Evolutionary conservation across 2,888 invertebrate genomes (phyloP), one percentile per base, ranked within the genome.

Genomic region (Taphrorychus bicolor): DNA sequence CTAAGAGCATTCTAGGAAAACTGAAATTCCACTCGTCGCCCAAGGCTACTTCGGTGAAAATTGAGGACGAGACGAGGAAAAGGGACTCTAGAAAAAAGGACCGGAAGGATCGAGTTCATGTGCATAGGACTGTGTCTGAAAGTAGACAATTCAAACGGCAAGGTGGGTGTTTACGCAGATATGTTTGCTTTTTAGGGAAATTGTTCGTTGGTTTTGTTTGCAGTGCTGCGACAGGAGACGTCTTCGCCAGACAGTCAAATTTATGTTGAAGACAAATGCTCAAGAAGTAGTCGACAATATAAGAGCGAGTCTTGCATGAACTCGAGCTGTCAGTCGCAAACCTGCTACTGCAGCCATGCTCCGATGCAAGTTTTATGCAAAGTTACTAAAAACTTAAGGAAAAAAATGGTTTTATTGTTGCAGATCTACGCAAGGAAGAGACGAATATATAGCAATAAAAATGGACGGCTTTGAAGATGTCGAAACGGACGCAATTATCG

Each of bases 381-480:
- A 45, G 14, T 5, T 14, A 7, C 53, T 23, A 5, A 21, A 16
- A 53, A 11, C 5, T 11, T 45, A 5, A 11, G n/a, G n/a, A n/a
- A n/a, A n/a, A n/a, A n/a, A n/a, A n/a, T n/a, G n/a, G n/a, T n/a
- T n/a, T 53, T 23, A 21, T 17, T 16, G 14, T 68, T 45, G 49
- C 17, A 68, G 68, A 14, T 41, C 59, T 11, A 42, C 58, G 57
- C 61, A 67, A 18, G 24, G 51, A 18, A 49, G 45, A 2, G 66
- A 69, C 14, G 85, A 85, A 72, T 85, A 85, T 78, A 79, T 86
- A 45, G 83, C 85, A 63, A 76, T 85, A 69, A 83, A 84, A 75
- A 82, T 85, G 74, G 85, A 84, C 52, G 83, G 78, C 14, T 76
- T 72, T 53, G 77, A 82, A 62, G 83, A 83, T 61, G 76, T 81